Evolutionary conservation across 2,888 invertebrate genomes (phyloP).

Genomic region (Lepidocyrtoides sp.): DNA sequence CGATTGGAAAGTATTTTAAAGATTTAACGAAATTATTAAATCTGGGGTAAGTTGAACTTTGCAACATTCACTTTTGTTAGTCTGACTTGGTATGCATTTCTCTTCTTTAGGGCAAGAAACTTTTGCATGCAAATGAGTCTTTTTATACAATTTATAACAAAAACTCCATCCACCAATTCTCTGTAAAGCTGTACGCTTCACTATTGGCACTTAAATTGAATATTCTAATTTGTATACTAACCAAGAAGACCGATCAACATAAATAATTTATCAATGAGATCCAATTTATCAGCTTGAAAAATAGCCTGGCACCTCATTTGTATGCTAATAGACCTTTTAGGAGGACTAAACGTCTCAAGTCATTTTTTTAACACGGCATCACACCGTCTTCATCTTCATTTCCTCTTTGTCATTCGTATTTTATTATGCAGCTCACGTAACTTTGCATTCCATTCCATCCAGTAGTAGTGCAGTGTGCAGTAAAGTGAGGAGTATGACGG

Average conservation of each 20-base stretch:
- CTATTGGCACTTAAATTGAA: not conserved
- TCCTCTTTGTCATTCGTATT: slow-evolving; percentile 51
- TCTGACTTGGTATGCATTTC: too few relatives aligned
- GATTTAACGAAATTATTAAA: too few relatives aligned
- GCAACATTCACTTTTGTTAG: too few relatives aligned
- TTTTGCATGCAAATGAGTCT: too few relatives aligned
- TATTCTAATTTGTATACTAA: not conserved
- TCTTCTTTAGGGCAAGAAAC: too few relatives aligned
- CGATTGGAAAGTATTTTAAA: too few relatives aligned
- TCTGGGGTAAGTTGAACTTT: too few relatives aligned
- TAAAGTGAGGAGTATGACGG: too few relatives aligned
- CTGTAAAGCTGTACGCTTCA: not conserved
- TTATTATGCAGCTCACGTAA: slow-evolving; percentile 65
- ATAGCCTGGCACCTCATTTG: slow-evolving; percentile 53
- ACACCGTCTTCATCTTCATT: slow-evolving; percentile 5
- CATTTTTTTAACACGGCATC: slow-evolving; percentile 11
- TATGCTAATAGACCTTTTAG: slow-evolving; percentile 67
- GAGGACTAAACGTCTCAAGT: slow-evolving; percentile 9
- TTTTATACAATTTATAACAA: too few relatives aligned
- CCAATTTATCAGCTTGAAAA: slow-evolving; percentile 46
- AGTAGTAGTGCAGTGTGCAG: too few relatives aligned
- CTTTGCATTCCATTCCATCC: slow-evolving; percentile 53
- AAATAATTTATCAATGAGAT: slow-evolving; percentile 23
- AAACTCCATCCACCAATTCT: too few relatives aligned
- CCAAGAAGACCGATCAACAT: not conserved